Base-by-base conservation (phyloP, 2,888 invertebrate genomes). In the Ophraella communa region DNA sequence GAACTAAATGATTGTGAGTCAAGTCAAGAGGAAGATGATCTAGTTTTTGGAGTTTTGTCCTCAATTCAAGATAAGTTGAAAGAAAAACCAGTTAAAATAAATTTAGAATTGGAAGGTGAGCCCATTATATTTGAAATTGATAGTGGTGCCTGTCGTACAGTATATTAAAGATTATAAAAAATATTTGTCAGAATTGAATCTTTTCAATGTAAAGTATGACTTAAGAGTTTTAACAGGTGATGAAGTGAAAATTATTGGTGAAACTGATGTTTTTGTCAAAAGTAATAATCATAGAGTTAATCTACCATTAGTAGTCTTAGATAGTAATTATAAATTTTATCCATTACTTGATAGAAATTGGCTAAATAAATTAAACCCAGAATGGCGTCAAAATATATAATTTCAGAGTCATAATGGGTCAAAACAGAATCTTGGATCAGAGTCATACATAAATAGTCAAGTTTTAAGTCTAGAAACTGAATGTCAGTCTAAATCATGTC, bases 221-320 rank as follows among this genome's bases (percentile, higher is more conserved):
- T 35, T 67, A 10, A 67, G 45, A 47, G 62, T 59, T 4, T 55
- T 64, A 17, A 64, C 67, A 18, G 67, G 59, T 20, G 33, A 67
- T 55, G 52, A 62, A 10, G 57, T 67, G 3, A 8, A 51, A 44
- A 49, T 62, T 11, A 35, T 64, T 35, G 59, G 64, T 27, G 44
- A 64, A 45, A 54, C 47, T 47, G 23, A 49, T 54, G 67, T 64
- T 10, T 30, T 39, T 23, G 61, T 62, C n/a, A 8, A 5, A n/a
- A 23, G 51, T 33, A 47, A 45, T 2, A 30, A 39, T 21, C 18
- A 51, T 33, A 20, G 8, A 5, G 17, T 45, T 45, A 44, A 21
- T 30, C 27, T 51, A 18, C 59, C 59, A 21, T 33, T 59, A 5
- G 39, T 59, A 24, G 52, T 61, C 7, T 23, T 49, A 14, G 14